phyloP scores from a whole-genome alignment of 1,140 invertebrate species.

The Copidosoma floridanum region DNA sequence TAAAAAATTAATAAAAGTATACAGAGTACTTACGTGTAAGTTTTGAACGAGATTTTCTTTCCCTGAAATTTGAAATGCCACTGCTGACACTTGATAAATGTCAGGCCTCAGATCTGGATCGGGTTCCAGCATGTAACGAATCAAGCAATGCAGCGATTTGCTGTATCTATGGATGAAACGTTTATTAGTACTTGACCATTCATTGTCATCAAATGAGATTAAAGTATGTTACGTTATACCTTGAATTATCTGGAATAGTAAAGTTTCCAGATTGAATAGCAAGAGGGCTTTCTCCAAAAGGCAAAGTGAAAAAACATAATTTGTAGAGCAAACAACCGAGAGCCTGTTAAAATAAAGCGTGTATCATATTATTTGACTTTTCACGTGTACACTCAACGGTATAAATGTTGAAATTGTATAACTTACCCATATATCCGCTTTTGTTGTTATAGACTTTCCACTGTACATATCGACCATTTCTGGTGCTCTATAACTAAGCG shows the following conservation, averaged over 20 bases:
- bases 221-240: conserved; percentile 59
- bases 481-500: conserved; percentile 87
- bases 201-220: conserved; percentile 53
- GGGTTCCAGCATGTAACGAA: conserved; percentile 82
- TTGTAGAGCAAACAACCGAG: conserved; percentile 89
- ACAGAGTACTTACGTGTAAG: conserved; percentile 67
- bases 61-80: conserved; percentile 73
- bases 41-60: conserved; percentile 81
- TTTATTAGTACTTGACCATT: not conserved
- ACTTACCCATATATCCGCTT: conserved; percentile 87
- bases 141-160: conserved; percentile 53
- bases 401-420: not conserved
- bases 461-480: conserved; percentile 96
- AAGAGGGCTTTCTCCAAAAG: conserved; percentile 90
- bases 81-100: conserved; percentile 83
- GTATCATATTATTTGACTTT: not conserved
- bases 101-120: conserved; percentile 82
- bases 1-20: not conserved
- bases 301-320: conserved; percentile 87
- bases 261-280: conserved; percentile 92
- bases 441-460: conserved; percentile 85
- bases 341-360: conserved; percentile 61
- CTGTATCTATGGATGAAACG: conserved; percentile 36
- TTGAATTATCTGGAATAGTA: conserved; percentile 80
- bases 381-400: not conserved